These are phyloP conservation scores for Cynocephalus volans DNA, from an alignment of 2,113 vertebrate genomes.

Conservation along the genomic window DNA sequence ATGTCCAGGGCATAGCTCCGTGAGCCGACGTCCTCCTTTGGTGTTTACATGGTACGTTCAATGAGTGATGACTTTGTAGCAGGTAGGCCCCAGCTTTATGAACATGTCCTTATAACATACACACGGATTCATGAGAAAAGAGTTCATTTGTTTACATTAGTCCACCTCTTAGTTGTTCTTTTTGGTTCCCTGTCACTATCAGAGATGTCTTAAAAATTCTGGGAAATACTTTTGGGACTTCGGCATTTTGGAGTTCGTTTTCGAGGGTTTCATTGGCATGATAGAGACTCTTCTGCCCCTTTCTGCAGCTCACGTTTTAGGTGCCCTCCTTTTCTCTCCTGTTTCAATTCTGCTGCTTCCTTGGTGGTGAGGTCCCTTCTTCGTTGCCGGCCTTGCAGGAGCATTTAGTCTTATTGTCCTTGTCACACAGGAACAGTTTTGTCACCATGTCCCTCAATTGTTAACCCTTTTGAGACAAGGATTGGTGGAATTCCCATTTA, in stretches of 20 bases:
- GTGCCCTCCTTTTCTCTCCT: neutral
- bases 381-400: neutral
- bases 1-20: fast-evolving
- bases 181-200: neutral
- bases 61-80: no score
- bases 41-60: fast-evolving
- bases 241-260: neutral
- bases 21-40: no score
- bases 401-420: neutral
- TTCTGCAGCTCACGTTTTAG: no score
- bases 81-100: neutral
- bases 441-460: neutral
- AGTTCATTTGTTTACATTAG: neutral
- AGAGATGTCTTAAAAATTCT: neutral
- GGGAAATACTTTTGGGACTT: neutral
- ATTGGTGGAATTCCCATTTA: neutral
- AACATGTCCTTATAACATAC: fast-evolving
- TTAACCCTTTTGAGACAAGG: neutral
- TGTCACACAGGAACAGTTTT: fast-evolving
- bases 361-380: neutral
- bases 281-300: neutral
- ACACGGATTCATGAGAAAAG: fast-evolving
- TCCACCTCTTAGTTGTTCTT: neutral
- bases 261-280: neutral
- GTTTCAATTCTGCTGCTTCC: neutral